Conservation (phyloP, 1,140 invertebrate genomes). For the Antheraea mylitta region DNA sequence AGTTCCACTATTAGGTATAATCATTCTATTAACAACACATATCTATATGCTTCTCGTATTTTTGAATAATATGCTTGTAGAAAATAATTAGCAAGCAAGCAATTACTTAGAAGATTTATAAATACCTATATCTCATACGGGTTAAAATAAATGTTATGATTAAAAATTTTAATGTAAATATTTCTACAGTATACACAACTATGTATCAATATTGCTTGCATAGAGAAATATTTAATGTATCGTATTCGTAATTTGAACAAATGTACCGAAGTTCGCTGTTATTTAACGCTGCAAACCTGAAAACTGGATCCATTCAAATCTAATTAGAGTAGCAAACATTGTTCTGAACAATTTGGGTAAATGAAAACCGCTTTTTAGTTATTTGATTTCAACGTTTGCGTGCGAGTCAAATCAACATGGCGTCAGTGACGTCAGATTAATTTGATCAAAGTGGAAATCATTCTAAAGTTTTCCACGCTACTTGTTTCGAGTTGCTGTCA, state of each 20-base stretch:
- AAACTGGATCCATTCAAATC: neutral
- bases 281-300: neutral
- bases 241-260: neutral
- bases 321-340: neutral
- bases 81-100: no score
- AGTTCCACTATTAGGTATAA: no score
- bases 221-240: no score
- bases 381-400: constrained; percentile 37
- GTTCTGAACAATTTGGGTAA: neutral
- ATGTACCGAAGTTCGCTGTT: neutral
- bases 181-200: no score
- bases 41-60: no score
- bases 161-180: no score
- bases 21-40: no score
- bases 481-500: constrained; percentile 67
- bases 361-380: constrained; percentile 7
- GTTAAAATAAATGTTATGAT: no score
- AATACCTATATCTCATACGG: no score
- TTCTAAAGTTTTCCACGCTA: constrained; percentile 57
- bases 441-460: constrained; percentile 69
- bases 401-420: constrained; percentile 43
- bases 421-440: constrained; percentile 57
- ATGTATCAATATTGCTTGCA: no score
- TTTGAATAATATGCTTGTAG: no score
- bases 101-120: no score